A percentile compares a stretch with the other conserved stretches of the same genome.
These are phyloP conservation scores for Prunella fulvescens DNA, from an alignment of 2,113 vertebrate species.

Conservation along the genomic window DNA sequence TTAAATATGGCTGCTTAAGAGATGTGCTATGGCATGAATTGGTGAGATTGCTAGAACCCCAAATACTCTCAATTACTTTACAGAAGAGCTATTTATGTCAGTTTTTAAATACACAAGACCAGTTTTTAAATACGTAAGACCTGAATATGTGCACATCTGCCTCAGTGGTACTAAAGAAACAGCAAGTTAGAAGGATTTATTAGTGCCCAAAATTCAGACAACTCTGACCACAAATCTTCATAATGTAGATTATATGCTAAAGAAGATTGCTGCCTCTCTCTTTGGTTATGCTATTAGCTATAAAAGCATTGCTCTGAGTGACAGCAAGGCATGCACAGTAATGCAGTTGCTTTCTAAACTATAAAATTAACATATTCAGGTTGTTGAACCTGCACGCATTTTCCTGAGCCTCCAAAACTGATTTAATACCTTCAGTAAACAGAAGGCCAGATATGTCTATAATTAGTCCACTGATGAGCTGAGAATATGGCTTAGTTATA, in stretches of 20 bases:
- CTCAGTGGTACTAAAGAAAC: background rate
- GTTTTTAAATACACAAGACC: background rate
- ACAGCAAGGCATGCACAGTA: background rate
- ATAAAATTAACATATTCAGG: background rate
- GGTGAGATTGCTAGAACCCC: background rate
- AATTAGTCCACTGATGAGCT: background rate
- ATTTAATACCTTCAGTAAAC: background rate
- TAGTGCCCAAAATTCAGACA: background rate
- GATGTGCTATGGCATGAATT: background rate
- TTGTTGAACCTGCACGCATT: background rate
- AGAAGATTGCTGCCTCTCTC: background rate
- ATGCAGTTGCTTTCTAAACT: background rate
- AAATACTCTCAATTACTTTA: background rate
- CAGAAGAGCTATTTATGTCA: background rate
- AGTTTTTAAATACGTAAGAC: background rate
- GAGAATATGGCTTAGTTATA: background rate
- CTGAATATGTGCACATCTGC: background rate
- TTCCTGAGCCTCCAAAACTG: background rate
- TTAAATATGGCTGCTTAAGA: background rate
- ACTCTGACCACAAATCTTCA: background rate
- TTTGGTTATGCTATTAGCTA: background rate
- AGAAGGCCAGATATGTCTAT: background rate
- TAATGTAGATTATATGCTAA: background rate
- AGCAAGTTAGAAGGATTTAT: background rate
- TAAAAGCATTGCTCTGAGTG: background rate